Evolutionary conservation across 2,797 vertebrate species (phyloP).

Genomic region (Tiaroga cobitis): DNA sequence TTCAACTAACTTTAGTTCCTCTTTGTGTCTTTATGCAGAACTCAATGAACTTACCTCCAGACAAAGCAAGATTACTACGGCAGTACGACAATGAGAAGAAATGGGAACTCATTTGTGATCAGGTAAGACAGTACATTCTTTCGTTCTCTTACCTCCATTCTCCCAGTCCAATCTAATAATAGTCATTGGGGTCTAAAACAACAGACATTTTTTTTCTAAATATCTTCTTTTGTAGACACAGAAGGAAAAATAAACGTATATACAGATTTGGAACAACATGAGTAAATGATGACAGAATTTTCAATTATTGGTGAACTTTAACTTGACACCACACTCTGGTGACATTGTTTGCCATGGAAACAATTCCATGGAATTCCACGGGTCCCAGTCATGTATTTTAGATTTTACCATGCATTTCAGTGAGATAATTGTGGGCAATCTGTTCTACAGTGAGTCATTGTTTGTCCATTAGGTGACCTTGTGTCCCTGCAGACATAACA

Average conservation of each 20-base stretch:
- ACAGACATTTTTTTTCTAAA: background rate
- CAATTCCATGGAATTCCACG: background rate
- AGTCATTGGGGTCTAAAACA: background rate
- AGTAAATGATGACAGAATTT: background rate
- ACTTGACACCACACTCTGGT: background rate
- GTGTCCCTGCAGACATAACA: slow-evolving; percentile 21
- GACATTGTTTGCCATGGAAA: background rate
- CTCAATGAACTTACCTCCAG: slow-evolving; percentile 97
- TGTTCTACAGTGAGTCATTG: background rate
- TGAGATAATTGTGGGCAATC: slow-evolving; percentile 10
- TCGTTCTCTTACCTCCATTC: background rate
- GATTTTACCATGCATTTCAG: background rate
- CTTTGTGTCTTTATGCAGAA: slow-evolving; percentile 78
- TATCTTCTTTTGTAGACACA: background rate
- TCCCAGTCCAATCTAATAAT: background rate
- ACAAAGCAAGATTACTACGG: slow-evolving; percentile 93
- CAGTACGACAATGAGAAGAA: slow-evolving; percentile 99
- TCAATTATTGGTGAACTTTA: background rate
- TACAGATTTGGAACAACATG: background rate
- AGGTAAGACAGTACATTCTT: slow-evolving; percentile 77
- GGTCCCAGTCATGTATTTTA: background rate
- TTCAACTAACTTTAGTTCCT: slow-evolving; percentile 43
- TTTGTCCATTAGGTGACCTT: slow-evolving; percentile 18
- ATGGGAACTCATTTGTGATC: slow-evolving; percentile 98
- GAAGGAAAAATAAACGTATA: background rate